These are phyloP conservation scores for Brachionus rubens DNA, from an alignment of 1,140 invertebrate species.

Conservation along the genomic window DNA sequence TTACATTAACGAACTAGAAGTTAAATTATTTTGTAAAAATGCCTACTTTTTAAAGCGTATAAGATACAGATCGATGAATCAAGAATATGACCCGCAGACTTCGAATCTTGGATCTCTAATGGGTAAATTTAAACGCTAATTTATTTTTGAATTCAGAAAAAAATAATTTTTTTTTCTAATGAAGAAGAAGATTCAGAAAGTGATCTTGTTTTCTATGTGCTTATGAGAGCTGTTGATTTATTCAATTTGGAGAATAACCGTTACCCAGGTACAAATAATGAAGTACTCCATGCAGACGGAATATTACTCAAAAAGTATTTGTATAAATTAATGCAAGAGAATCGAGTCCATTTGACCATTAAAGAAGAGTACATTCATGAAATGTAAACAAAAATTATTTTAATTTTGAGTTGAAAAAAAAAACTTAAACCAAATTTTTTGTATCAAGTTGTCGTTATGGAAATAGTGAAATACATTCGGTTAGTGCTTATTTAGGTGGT, in stretches of 20 bases:
- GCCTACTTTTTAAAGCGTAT: conserved; percentile 73
- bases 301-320: conserved; percentile 74
- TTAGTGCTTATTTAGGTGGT: conserved; percentile 88
- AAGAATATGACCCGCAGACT: conserved; percentile 69
- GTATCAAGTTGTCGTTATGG: conserved; percentile 69
- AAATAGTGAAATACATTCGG: conserved; percentile 84
- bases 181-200: conserved; percentile 51
- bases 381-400: conserved; percentile 62
- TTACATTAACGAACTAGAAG: conserved; percentile 32
- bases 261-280: conserved; percentile 81
- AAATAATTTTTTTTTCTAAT: conserved; percentile 39
- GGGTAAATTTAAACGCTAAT: not conserved
- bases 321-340: conserved; percentile 76
- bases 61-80: conserved; percentile 73
- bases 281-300: conserved; percentile 83
- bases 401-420: too few relatives aligned
- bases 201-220: conserved; percentile 75
- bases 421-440: conserved; percentile 12
- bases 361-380: conserved; percentile 94
- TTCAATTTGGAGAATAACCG: conserved; percentile 82
- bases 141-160: not conserved
- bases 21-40: conserved; percentile 65
- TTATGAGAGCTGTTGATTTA: conserved; percentile 81
- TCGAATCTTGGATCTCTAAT: conserved; percentile 58
- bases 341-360: conserved; percentile 69